These are phyloP conservation scores for Eupithecia abbreviata DNA, from an alignment of 2,888 invertebrate genomes.

Conservation along the genomic window DNA sequence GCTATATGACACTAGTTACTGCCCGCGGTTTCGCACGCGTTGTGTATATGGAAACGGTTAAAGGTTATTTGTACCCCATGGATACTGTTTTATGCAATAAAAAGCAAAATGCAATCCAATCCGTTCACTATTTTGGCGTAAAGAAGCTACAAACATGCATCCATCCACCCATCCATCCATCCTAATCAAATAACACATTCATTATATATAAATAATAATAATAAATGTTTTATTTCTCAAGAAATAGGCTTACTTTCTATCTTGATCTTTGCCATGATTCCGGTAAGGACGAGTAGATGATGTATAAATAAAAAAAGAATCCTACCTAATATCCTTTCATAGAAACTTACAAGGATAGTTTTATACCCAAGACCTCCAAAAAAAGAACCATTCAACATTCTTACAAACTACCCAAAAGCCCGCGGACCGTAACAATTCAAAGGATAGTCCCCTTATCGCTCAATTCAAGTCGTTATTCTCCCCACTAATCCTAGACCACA, in stretches of 20 bases:
- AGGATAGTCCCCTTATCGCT: constrained; percentile 20
- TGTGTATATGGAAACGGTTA: no score
- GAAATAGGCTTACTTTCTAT: not conserved
- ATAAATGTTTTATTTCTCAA: no score
- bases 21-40: no score
- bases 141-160: no score
- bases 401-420: constrained; percentile 11
- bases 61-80: no score
- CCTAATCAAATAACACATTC: no score
- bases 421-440: constrained; percentile 16
- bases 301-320: not conserved
- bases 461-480: constrained; percentile 27
- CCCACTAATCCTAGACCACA: constrained; percentile 36
- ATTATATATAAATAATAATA: no score
- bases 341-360: constrained; percentile 3
- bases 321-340: not conserved
- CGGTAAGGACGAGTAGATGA: not conserved
- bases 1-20: not conserved
- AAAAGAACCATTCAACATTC: constrained; percentile 11
- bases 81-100: no score
- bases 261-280: not conserved
- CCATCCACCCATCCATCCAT: no score
- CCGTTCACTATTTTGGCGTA: no score
- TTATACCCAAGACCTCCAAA: constrained; percentile 9
- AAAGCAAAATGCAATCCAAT: no score